A percentile compares a stretch with the other conserved stretches of the same genome.
Evolutionary conservation across 2,113 vertebrate genomes (phyloP).

Genomic region (Pelodiscus sinensis): DNA sequence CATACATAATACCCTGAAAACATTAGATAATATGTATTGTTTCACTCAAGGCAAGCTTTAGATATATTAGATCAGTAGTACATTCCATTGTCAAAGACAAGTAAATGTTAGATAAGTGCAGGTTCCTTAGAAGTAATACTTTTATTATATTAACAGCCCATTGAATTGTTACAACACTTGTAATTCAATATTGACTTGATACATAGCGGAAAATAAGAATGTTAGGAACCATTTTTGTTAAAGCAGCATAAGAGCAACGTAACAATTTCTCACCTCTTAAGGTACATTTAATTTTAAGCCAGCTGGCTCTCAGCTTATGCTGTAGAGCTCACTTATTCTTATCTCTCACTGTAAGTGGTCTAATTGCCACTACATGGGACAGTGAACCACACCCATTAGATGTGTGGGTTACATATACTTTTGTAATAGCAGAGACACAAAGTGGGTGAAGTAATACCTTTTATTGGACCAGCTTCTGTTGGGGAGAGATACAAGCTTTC

Average conservation of each 20-base stretch:
- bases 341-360: too few species aligned
- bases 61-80: not conserved
- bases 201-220: not conserved
- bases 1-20: not conserved
- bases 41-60: not conserved
- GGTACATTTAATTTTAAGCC: not conserved
- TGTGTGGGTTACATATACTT: not conserved
- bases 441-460: not conserved
- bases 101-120: not conserved
- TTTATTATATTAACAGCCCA: not conserved
- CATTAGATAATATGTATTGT: not conserved
- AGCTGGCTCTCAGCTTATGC: too few species aligned
- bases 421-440: not conserved
- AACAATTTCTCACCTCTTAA: constrained; percentile 19
- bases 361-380: too few species aligned
- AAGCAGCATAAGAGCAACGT: constrained; percentile 39
- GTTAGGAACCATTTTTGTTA: constrained; percentile 1
- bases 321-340: too few species aligned
- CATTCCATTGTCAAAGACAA: not conserved
- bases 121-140: not conserved
- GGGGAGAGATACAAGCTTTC: not conserved
- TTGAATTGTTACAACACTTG: not conserved
- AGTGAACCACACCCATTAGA: too few species aligned
- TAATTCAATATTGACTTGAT: not conserved
- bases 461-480: not conserved